These are phyloP conservation scores for Buathra laborator DNA, from an alignment of 2,888 invertebrate species.

Conservation along the genomic window DNA sequence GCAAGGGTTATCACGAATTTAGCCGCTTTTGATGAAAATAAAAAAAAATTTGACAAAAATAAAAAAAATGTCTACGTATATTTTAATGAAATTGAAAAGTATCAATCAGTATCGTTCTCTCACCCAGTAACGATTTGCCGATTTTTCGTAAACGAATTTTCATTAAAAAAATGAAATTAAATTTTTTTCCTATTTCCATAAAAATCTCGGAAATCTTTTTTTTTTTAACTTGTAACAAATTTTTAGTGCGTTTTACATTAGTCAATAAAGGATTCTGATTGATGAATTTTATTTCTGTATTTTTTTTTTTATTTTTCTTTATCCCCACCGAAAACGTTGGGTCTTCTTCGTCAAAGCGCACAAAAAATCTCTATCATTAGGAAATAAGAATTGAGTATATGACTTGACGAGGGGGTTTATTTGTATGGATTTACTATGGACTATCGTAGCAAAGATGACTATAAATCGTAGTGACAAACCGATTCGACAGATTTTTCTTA, in stretches of 20 bases:
- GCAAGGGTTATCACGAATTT: too few relatives aligned
- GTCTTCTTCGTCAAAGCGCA: conserved; percentile 25
- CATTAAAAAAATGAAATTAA: too few relatives aligned
- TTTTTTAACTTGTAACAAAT: not conserved
- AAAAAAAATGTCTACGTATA: too few relatives aligned
- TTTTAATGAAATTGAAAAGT: too few relatives aligned
- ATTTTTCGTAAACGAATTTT: too few relatives aligned
- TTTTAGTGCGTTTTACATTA: not conserved
- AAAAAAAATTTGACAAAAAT: too few relatives aligned
- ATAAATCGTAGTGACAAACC: conserved; percentile 67
- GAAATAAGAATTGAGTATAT: conserved; percentile 42
- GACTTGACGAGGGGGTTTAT: conserved; percentile 37
- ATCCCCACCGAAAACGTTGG: not conserved
- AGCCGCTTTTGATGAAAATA: too few relatives aligned
- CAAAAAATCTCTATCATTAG: conserved; percentile 47
- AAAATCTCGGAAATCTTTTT: conserved; percentile 15
- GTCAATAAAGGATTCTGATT: conserved; percentile 37
- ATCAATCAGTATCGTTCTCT: too few relatives aligned
- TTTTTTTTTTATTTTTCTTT: conserved; percentile 42
- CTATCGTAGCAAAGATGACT: conserved; percentile 58
- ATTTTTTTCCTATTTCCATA: too few relatives aligned
- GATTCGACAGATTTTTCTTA: conserved; percentile 64
- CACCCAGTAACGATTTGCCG: too few relatives aligned
- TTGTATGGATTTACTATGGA: conserved; percentile 42
- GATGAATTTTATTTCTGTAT: conserved; percentile 44